A percentile compares a stretch with the other conserved stretches of the same genome.
Conservation (phyloP, 2,113 vertebrate species). For the Muntiacus reevesi region DNA sequence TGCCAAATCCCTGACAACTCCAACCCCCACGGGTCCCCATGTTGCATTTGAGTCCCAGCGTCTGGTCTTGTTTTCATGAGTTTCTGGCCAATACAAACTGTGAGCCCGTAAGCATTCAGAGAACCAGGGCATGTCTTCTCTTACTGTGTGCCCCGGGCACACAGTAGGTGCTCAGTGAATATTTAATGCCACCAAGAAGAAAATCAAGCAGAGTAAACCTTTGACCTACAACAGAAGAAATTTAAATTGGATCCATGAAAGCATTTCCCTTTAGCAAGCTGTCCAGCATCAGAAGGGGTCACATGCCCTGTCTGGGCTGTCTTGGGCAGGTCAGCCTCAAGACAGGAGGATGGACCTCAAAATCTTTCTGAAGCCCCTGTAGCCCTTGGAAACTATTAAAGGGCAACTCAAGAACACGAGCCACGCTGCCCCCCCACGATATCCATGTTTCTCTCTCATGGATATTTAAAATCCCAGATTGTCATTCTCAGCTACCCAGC, state of each 20-base stretch:
- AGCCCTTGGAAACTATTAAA: neutral
- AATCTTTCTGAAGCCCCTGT: neutral
- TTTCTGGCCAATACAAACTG: neutral
- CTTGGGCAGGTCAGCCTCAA: neutral
- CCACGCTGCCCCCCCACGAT: neutral
- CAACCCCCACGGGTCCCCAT: neutral
- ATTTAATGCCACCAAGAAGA: neutral
- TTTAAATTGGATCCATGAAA: neutral
- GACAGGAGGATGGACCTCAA: neutral
- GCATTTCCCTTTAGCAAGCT: neutral
- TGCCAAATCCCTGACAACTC: neutral
- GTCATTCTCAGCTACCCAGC: slow-evolving; percentile 44
- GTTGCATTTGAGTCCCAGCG: neutral
- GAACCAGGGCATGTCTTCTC: neutral
- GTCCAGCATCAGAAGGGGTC: neutral
- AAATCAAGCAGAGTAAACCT: neutral
- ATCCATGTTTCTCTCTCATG: neutral
- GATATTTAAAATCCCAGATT: slow-evolving; percentile 41
- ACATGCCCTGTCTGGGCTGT: neutral
- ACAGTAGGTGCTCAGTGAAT: neutral
- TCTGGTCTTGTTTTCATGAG: neutral
- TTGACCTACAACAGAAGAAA: neutral
- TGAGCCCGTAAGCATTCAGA: neutral
- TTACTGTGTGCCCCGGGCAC: neutral
- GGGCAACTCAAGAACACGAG: neutral